Base-by-base conservation (phyloP, 2,113 vertebrate genomes). In the Tychaedon coryphoeus region DNA sequence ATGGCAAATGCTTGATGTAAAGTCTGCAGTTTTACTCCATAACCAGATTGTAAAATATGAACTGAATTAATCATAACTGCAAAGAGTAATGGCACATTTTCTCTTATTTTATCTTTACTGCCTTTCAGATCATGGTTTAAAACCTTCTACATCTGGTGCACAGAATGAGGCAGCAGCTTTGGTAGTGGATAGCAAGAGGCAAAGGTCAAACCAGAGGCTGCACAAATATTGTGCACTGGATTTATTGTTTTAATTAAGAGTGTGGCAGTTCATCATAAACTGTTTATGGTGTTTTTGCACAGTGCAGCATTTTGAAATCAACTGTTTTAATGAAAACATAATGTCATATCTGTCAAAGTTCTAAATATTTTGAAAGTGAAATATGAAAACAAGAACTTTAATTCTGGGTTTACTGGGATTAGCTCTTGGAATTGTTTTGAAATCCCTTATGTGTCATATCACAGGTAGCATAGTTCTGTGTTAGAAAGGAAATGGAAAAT, bases 241-340 rank as follows among this genome's bases (percentile, higher is more conserved):
- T 99, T 99, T 99, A 99, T 99, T 98, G 98, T 98, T 99, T 99
- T 99, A 98, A 99, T 99, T 99, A 99, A 98, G 98, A 98, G 97
- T 88, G 95, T 98, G 98, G 98, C 98, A 98, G 98, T 99, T 98
- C 98, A 99, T 99, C 98, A 99, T 99, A 99, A 98, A 99, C 97
- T 98, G 98, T 98, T 99, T 99, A 99, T 98, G 97, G 98, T 97
- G 97, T 98, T 98, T 98, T 98, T 98, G 98, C 98, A 98, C 98
- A 98, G 97, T 96, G 97, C 98, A 98, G 97, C 98, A 95, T 98
- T 98, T 98, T 97, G 98, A 98, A 98, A 98, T 98, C 98, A 98
- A 98, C 98, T 98, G 98, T 98, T 99, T 98, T 98, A 98, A 98
- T 98, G 98, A 98, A 98, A 98, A 98, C 98, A 97, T 98, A 98